Conservation (phyloP, 2,797 vertebrate genomes). For the Phyllotis vaccarum region DNA sequence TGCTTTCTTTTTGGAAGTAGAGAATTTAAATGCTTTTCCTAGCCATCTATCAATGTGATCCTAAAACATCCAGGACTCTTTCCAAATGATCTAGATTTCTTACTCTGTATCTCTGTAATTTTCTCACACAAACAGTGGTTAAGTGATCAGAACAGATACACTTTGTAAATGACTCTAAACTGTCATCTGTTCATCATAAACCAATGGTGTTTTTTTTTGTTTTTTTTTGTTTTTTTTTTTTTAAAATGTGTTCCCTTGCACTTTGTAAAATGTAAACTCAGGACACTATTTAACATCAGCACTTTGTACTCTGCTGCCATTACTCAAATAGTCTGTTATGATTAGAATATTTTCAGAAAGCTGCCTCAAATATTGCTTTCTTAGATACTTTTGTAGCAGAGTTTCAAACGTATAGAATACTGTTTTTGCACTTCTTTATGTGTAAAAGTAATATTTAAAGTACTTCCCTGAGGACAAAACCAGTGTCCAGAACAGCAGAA, state of each 20-base stretch:
- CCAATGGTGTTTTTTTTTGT: too few relatives aligned
- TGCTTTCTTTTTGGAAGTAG: neutral
- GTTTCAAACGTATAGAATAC: neutral
- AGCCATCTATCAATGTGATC: neutral
- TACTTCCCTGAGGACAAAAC: neutral
- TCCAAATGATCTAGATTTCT: neutral
- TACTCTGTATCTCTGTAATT: neutral
- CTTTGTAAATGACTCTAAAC: neutral
- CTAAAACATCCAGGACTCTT: neutral
- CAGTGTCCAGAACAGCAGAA: neutral
- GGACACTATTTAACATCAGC: neutral
- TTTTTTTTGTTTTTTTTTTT: too few relatives aligned
- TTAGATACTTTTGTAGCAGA: neutral
- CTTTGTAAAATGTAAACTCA: neutral
- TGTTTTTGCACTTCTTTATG: neutral
- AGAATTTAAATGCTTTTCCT: neutral
- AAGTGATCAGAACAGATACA: neutral
- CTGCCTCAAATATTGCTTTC: neutral
- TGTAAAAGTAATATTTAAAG: neutral
- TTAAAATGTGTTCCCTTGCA: neutral
- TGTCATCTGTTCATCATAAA: slow-evolving; percentile 20
- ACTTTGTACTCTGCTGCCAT: neutral
- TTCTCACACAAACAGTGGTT: neutral
- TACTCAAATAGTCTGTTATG: neutral
- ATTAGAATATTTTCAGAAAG: neutral